Evolutionary conservation across 2,113 vertebrate genomes (phyloP).

Genomic region (Raja brachyura): DNA sequence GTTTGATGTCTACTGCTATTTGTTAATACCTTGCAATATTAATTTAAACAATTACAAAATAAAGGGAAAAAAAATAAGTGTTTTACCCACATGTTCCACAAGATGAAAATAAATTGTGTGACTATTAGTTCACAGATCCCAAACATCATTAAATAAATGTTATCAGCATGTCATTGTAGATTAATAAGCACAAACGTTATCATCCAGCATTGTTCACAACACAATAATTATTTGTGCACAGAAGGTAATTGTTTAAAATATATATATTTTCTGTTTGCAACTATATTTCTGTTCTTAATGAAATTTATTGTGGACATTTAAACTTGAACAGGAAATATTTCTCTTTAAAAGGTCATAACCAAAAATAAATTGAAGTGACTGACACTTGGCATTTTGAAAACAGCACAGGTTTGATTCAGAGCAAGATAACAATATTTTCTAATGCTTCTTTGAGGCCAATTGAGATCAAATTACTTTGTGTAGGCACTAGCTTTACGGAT

Average conservation of each 20-base stretch:
- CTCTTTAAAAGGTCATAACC: not conserved
- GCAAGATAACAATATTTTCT: not conserved
- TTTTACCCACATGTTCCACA: slow-evolving; percentile 23
- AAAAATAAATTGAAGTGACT: not conserved
- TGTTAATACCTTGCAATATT: slow-evolving; percentile 5
- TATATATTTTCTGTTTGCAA: too few relatives aligned
- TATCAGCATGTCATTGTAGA: not conserved
- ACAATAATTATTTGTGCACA: too few relatives aligned
- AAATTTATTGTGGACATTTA: not conserved
- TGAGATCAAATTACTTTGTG: not conserved
- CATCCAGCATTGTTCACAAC: not conserved
- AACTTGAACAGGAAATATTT: not conserved
- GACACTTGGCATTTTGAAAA: not conserved
- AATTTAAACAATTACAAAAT: not conserved
- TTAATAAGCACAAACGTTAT: not conserved
- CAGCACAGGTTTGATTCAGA: not conserved
- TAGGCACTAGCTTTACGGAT: not conserved
- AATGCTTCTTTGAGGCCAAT: not conserved
- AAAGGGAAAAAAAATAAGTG: not conserved
- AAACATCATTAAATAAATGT: not conserved
- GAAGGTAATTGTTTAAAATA: not conserved
- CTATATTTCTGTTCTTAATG: not conserved
- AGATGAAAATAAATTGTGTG: not conserved
- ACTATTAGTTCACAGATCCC: slow-evolving; percentile 3
- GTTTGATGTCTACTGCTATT: not conserved